Base-by-base conservation (phyloP, 2,797 vertebrate genomes). In the Alfaro cultratus region DNA sequence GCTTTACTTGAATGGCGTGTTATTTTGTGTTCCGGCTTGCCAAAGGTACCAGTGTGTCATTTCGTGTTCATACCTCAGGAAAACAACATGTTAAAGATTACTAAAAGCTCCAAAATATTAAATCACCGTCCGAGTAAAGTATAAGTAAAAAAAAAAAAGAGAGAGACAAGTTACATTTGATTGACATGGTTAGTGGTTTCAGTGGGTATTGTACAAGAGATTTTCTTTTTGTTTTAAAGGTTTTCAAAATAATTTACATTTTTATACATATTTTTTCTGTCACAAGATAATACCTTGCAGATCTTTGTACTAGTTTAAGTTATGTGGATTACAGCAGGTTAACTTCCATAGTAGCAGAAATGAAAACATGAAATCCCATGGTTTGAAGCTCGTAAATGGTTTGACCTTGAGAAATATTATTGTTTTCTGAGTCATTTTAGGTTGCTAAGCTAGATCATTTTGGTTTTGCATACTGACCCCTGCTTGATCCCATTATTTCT, bases 341-440 rank as follows among this genome's bases (percentile, higher is more conserved):
- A 68, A 86, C 90, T 91, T 91, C 87, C 81, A 91, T 87, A 83
- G 84, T 53, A 91, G 77, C 84, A 84, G 18, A 29, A 86, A 74
- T 77, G 45, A 76, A 87, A 91, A 82, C 26, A 51, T 21, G 77
- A 84, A 70, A 77, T 72, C 41, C 82, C 77, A 71, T 80, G 81
- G 80, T 83, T 85, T 81, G 77, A 84, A 89, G 86, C 75, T 85
- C 91, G 73, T 85, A 81, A 81, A 80, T 87, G 76, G 78, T 85
- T 88, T 83, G 80, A 88, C 90, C 80, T 89, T 72, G 80, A 88
- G 85, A 26, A 72, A 90, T 83, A 71, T 78, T 85, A 78, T 78
- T 73, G 73, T 79, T 60, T 71, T 36, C 46, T 21, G 74, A 88
- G 79, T 21, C 11, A 45, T 29, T 9, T 46, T 64, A 6, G 76